Base-by-base conservation (phyloP, 1,140 invertebrate species). In the Zaprionus ornatus region DNA sequence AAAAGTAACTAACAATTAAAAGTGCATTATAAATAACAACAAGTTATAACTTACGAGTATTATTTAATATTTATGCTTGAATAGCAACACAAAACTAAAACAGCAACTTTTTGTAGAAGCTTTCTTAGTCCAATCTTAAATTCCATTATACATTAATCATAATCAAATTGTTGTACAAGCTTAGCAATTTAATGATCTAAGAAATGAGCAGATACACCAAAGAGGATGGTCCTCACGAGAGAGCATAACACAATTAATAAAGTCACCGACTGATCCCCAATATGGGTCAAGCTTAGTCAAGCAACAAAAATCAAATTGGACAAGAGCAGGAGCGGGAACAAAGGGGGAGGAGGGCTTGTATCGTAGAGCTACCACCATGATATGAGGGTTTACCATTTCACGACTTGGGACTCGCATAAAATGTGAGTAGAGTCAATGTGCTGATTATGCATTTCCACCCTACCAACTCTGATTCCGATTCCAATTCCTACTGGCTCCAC, bases 371-470 rank as follows among this genome's bases (percentile, higher is more conserved):
- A 85, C 82, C 82, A 77, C 62, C 65, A 68, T 54, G 37, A 72
- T 72, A 76, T 37, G 61, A 65, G 48, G 19, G 64, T 45, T 40
- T 52, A 63, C 50, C 73, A 77, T 64, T 82, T 19, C 57, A 62
- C 29, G 55, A 57, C 71, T 63, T 79, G 80, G 67, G 42, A 79
- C 72, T 80, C 67, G 73, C 82, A 85, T 74, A 56, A 69, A 76
- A 76, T 55, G 19, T 55, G n/a, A 17, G 15, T n/a, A 15, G 40
- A 54, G 54, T 57, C 19, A 63, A 17, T 21, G 32, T 57, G 75
- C 71, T 82, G 75, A 79, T 83, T 83, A 83, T 85, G 82, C 82
- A 82, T 86, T 86, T 82, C 79, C 79, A 85, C 82, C 82, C 82
- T 5, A n/a, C 15, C 23, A 25, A 48, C 17, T 21, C 27, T 29